Evolutionary conservation across 2,113 vertebrate species (phyloP).

Genomic region (Engystomops pustulosus): DNA sequence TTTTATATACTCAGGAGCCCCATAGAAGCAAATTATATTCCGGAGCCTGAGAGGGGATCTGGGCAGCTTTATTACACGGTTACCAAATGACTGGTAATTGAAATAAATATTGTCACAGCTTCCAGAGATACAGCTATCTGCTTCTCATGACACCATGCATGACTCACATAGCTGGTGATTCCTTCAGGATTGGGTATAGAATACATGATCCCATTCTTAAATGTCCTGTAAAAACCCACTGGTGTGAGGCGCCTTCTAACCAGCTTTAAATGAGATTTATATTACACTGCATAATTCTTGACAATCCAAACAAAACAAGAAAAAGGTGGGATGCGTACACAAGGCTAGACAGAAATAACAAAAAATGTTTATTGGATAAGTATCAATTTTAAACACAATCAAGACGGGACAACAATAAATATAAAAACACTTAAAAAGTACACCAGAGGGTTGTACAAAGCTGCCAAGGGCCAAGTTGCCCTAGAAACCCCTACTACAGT

Average conservation of each 20-base stretch:
- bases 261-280: too few species aligned
- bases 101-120: conserved; percentile 21
- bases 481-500: too few species aligned
- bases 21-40: conserved; percentile 56
- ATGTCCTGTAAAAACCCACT: neutral
- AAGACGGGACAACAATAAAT: too few species aligned
- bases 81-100: conserved; percentile 36
- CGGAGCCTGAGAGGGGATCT: conserved; percentile 47
- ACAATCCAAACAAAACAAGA: too few species aligned
- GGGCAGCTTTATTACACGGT: conserved; percentile 40
- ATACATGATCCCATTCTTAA: neutral
- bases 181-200: neutral
- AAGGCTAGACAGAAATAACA: too few species aligned
- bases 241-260: neutral
- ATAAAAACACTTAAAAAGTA: too few species aligned
- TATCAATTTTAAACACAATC: too few species aligned
- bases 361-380: too few species aligned
- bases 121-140: neutral
- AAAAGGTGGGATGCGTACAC: too few species aligned
- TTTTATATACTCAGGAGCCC: conserved; percentile 58
- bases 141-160: neutral
- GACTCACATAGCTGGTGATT: neutral
- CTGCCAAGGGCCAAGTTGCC: too few species aligned
- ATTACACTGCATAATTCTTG: too few species aligned
- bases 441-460: too few species aligned